A percentile compares a stretch with the other conserved stretches of the same genome.
phyloP scores from a whole-genome alignment of 2,113 vertebrate species.

The Muscicapa adusta region DNA sequence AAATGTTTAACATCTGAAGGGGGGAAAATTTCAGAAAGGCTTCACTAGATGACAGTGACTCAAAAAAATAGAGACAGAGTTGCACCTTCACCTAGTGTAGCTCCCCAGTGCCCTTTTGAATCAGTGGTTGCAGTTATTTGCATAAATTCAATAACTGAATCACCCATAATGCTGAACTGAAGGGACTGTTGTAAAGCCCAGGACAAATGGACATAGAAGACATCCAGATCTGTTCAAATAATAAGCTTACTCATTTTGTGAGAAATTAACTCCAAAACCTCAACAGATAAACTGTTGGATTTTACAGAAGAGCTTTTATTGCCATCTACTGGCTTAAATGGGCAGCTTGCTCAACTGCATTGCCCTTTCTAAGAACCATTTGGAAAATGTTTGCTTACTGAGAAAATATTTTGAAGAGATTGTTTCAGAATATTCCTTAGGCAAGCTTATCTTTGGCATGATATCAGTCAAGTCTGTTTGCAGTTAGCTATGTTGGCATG shows the following conservation, averaged over 20 bases:
- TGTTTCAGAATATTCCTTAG: constrained; percentile 49
- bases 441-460: constrained; percentile 56
- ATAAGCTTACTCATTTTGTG: background rate
- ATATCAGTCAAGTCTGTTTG: constrained; percentile 9
- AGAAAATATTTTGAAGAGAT: constrained; percentile 58
- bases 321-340: constrained; percentile 53
- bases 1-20: background rate
- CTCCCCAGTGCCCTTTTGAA: background rate
- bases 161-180: background rate
- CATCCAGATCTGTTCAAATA: background rate
- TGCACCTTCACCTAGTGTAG: background rate
- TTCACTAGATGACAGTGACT: background rate
- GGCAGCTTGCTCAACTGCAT: background rate
- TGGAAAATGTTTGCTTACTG: constrained; percentile 52
- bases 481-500: background rate
- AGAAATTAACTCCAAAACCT: background rate
- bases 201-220: background rate
- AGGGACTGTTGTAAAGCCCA: background rate
- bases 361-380: background rate
- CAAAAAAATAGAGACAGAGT: background rate
- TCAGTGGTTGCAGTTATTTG: background rate
- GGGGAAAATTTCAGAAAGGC: background rate
- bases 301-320: constrained; percentile 38
- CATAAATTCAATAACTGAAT: background rate
- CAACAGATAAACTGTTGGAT: background rate